Conservation (phyloP, 1,140 invertebrate species). For the Drosophila nikananu region DNA sequence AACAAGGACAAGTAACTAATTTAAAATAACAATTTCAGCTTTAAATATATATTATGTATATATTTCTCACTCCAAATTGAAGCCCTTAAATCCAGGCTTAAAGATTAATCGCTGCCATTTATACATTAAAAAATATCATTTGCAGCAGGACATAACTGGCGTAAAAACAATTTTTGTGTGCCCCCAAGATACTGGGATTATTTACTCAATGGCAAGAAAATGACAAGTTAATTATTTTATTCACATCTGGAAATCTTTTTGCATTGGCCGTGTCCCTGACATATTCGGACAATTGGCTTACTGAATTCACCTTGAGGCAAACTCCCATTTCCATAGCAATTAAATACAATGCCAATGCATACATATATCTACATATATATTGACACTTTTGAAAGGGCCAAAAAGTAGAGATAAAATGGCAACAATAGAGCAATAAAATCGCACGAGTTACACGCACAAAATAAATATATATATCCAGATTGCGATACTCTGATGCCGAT, state of each 20-base stretch:
- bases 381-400: constrained; percentile 23
- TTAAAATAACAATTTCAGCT: not conserved
- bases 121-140: not conserved
- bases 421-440: constrained; percentile 28
- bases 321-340: constrained; percentile 27
- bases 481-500: constrained; percentile 35
- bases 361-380: constrained; percentile 18
- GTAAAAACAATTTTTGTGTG: constrained; percentile 1
- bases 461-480: constrained; percentile 20
- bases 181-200: constrained; percentile 18
- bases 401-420: constrained; percentile 2
- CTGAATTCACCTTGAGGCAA: constrained; percentile 45
- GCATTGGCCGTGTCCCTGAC: constrained; percentile 2
- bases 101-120: not conserved
- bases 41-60: too few species aligned
- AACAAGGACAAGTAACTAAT: not conserved
- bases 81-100: not conserved
- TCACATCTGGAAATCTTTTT: not conserved
- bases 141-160: constrained; percentile 12
- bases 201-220: constrained; percentile 15
- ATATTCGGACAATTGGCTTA: constrained; percentile 47
- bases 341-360: constrained; percentile 30
- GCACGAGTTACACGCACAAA: constrained; percentile 30
- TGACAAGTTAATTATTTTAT: constrained; percentile 45
- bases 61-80: not conserved